Evolutionary conservation across 2,797 vertebrate genomes (phyloP), one percentile per base, ranked within the genome.

Genomic region (Macroramphosus scolopax): DNA sequence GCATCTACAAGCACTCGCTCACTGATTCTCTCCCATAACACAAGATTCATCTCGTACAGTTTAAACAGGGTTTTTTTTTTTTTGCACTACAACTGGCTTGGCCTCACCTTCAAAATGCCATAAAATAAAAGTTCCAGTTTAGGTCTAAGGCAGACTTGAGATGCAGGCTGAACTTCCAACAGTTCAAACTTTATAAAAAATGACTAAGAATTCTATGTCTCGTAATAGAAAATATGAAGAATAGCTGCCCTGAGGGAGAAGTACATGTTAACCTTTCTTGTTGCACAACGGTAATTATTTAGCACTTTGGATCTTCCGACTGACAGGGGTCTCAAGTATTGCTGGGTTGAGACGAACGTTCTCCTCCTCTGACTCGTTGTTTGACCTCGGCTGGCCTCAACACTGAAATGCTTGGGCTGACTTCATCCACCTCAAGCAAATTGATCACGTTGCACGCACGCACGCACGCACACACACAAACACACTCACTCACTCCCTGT

Each of bases 301-400:
- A 82, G 78, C 84, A 87, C 86, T 88, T 88, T 86, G 83, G 85
- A 83, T 84, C 72, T 79, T 77, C 69, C 72, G 68, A 81, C 63
- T 59, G 60, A 51, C 73, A 51, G 62, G 31, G 44, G 49, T 58
- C 66, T 80, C 74, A 65, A 68, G 68, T 77, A 70, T 65, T 58
- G 72, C 74, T 76, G 73, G 52, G 45, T 47, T 63, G 60, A 82
- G 55, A 74, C 52, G 4, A 34, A 63, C 26, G 1, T 34, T 79
- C 41, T 75, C 42, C 50, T 63, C 7, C 2, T 66, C 16, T 49
- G 46, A 71, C 53, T n/a, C n/a, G n/a, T n/a, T n/a, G n/a, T 59
- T 53, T 13, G 5, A 42, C 35, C 54, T 53, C 32, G 29, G 51
- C 40, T 28, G 69, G 62, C 41, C 63, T 17, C 73, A 87, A 88